Percentiles rank a stretch among this genome's conserved stretches.
These are phyloP conservation scores for Nebria ingens DNA, from an alignment of 1,140 invertebrate genomes.

Conservation along the genomic window DNA sequence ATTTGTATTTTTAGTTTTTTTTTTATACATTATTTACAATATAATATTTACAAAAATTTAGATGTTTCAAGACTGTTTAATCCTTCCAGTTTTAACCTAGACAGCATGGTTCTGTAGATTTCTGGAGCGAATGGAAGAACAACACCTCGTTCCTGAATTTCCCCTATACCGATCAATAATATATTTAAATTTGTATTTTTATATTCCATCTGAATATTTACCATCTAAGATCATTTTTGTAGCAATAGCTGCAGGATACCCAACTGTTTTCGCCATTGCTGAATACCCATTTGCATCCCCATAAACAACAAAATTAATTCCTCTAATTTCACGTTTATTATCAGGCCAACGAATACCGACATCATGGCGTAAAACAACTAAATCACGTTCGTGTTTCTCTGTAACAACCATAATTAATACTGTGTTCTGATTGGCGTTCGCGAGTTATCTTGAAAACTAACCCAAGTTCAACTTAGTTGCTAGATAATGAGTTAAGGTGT, in stretches of 20 bases:
- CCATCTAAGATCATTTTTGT: slow-evolving; percentile 95
- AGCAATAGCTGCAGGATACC: slow-evolving; percentile 91
- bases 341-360: slow-evolving; percentile 88
- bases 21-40: not conserved
- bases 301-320: slow-evolving; percentile 89
- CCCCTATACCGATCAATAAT: no score
- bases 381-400: slow-evolving; percentile 79
- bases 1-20: not conserved
- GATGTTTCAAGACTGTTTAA: slow-evolving; percentile 66
- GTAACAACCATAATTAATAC: slow-evolving; percentile 19
- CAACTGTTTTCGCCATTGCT: slow-evolving; percentile 97
- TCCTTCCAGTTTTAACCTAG: slow-evolving; percentile 73
- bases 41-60: slow-evolving; percentile 29
- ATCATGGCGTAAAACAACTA: slow-evolving; percentile 90
- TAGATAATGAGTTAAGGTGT: slow-evolving; percentile 87
- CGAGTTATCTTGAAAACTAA: slow-evolving; percentile 33
- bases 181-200: slow-evolving; percentile 3
- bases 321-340: slow-evolving; percentile 66
- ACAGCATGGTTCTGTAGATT: slow-evolving; percentile 84
- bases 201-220: no score
- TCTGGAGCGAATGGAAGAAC: slow-evolving; percentile 80
- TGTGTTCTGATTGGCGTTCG: not conserved
- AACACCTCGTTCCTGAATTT: slow-evolving; percentile 91
- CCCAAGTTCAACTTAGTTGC: slow-evolving; percentile 74
- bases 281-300: slow-evolving; percentile 79